A percentile compares a stretch with the other conserved stretches of the same genome.
phyloP scores from a whole-genome alignment of 2,797 vertebrate species.

The Phrynocephalus guinanensis region DNA sequence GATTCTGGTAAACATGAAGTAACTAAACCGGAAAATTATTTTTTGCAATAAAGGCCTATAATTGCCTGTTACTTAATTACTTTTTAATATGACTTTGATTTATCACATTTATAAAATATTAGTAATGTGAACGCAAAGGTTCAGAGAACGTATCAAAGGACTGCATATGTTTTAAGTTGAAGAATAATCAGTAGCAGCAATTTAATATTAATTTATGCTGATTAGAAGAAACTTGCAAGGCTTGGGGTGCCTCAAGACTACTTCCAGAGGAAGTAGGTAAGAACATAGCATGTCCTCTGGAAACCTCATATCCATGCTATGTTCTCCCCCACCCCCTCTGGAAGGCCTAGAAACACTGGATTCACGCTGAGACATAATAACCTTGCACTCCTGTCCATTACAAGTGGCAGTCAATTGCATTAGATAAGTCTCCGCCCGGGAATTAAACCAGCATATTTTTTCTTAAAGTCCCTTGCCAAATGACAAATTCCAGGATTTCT shows the following conservation, averaged over 20 bases:
- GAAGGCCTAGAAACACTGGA: no score
- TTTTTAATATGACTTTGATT: conserved; percentile 32
- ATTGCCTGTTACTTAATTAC: conserved; percentile 34
- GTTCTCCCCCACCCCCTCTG: no score
- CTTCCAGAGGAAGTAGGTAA: no score
- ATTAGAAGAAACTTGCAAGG: not conserved
- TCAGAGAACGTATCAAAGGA: not conserved
- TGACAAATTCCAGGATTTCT: no score
- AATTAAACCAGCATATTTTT: no score
- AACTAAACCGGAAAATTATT: conserved; percentile 43
- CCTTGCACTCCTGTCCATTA: no score
- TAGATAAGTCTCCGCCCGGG: not conserved
- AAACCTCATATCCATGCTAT: no score
- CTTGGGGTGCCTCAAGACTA: not conserved
- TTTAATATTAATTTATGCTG: conserved; percentile 14
- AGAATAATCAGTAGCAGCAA: conserved; percentile 13
- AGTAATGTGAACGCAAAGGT: not conserved
- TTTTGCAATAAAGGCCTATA: conserved; percentile 31
- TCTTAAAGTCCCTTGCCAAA: no score
- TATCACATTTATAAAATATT: conserved; percentile 37
- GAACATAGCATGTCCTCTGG: no score
- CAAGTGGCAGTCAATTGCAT: not conserved
- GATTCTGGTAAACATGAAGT: conserved; percentile 19
- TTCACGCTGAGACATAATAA: no score
- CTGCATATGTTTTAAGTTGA: conserved; percentile 4